Evolutionary conservation across 2,888 invertebrate species (phyloP), one percentile per base, ranked within the genome.

Genomic region (Harpalus rubripes): DNA sequence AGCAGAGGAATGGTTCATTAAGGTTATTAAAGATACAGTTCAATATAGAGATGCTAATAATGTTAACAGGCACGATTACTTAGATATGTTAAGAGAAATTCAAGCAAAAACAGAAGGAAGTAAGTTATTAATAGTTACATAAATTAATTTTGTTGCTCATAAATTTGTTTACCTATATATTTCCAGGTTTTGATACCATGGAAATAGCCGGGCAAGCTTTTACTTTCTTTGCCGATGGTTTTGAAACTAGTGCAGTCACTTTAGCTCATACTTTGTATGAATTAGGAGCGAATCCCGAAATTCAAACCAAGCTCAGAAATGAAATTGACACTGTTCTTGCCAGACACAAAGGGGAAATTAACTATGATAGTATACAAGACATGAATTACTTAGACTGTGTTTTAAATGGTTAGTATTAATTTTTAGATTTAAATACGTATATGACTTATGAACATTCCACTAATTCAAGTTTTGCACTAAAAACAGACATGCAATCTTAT

Each of bases 381-480:
- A 91, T 93, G 91, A 88, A 88, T 0, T 92, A 92, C 85, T 87
- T 93, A 86, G 92, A 92, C 44, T 90, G 90, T 86, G 91, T 91
- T 0, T 85, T 92, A 0, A 87, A 87, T 59, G 90, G 90, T 90
- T 87, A 87, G n/a, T 63, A 32, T 26, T 81, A 44, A n/a, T 59
- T 12, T 8, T 4, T 56, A 22, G 1, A 22, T 1, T 22, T 22
- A 3, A 22, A 22, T 22, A 1, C 22, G 22, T 3, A 1, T 22
- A n/a, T 22, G 22, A 22, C 22, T 22, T 22, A n/a, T 22, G 22
- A 22, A 22, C 1, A 22, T 22, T 22, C 22, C 22, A 22, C 3
- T 22, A 22, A 22, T 22, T 22, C 22, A 22, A 22, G 1, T 22
- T 22, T 1, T 22, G 22, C 22, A 22, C 22, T 22, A 1, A 22